Conservation (phyloP, 2,888 invertebrate genomes). For the Ametastegia equiseti region DNA sequence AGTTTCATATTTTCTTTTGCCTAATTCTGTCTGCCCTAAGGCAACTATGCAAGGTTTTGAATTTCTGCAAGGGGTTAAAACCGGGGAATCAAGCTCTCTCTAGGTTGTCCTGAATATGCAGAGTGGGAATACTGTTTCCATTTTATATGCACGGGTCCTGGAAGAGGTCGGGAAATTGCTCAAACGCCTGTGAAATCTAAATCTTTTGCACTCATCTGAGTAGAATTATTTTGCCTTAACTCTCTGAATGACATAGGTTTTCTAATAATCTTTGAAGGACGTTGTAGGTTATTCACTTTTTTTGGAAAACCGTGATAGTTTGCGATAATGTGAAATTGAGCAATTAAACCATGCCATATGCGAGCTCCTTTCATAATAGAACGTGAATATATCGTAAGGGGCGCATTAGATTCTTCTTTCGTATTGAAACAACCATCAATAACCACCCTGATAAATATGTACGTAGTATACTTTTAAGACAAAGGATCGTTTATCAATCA, state of each 20-base stretch:
- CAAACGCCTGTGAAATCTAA: slow-evolving; percentile 69
- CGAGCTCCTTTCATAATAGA: background rate
- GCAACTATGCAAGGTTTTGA: background rate
- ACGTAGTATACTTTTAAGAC: slow-evolving; percentile 62
- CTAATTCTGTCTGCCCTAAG: background rate
- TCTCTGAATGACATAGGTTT: background rate
- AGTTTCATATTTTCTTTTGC: background rate
- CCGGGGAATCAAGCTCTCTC: background rate
- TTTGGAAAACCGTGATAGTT: background rate
- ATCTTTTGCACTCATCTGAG: slow-evolving; percentile 68
- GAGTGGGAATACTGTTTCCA: slow-evolving; percentile 25
- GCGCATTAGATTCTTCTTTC: slow-evolving; percentile 2
- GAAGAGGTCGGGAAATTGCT: slow-evolving; percentile 67
- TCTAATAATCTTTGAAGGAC: background rate
- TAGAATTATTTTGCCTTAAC: slow-evolving; percentile 49
- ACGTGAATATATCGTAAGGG: background rate
- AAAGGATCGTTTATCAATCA: slow-evolving; percentile 67
- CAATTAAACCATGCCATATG: slow-evolving; percentile 1
- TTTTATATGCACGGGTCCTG: slow-evolving; percentile 63
- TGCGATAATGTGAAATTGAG: too few relatives aligned
- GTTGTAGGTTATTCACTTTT: background rate
- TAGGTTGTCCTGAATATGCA: slow-evolving; percentile 17
- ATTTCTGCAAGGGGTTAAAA: background rate
- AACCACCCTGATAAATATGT: slow-evolving; percentile 61
- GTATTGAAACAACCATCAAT: slow-evolving; percentile 25